Conservation (phyloP, 2,888 invertebrate species). For the Urechis unicinctus region DNA sequence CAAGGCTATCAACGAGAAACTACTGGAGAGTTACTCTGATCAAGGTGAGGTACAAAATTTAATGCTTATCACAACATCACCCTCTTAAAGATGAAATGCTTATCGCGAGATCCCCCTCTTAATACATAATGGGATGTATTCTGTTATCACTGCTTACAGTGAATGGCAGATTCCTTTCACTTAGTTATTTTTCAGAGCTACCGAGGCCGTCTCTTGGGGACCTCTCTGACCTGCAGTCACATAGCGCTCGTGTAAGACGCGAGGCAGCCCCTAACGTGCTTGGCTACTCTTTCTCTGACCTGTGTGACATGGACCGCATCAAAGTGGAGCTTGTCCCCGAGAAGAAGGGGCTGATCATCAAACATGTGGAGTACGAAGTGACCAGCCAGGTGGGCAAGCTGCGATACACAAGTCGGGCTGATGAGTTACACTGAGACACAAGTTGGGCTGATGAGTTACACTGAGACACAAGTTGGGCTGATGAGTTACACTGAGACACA, state of each 20-base stretch:
- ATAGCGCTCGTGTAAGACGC: slow-evolving; percentile 32
- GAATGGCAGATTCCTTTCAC: too few species aligned
- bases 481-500: too few species aligned
- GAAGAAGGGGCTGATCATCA: slow-evolving; percentile 51
- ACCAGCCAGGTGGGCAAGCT: slow-evolving; percentile 43
- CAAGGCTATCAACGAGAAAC: slow-evolving; percentile 46
- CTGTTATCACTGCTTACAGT: too few species aligned
- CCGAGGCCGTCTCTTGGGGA: slow-evolving; percentile 49
- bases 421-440: too few species aligned
- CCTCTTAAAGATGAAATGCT: too few species aligned
- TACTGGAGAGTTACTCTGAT: slow-evolving; percentile 46
- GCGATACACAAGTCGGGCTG: too few species aligned
- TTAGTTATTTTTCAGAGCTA: slow-evolving; percentile 34
- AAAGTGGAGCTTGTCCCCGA: slow-evolving; percentile 50
- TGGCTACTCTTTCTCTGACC: slow-evolving; percentile 42
- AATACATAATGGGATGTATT: too few species aligned
- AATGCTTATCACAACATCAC: too few species aligned
- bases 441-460: too few species aligned
- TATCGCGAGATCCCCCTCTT: too few species aligned
- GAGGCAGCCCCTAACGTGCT: slow-evolving; percentile 44
- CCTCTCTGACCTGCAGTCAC: slow-evolving; percentile 38
- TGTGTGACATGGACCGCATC: slow-evolving; percentile 45
- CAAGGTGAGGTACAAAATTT: slow-evolving; percentile 30
- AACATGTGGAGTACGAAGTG: slow-evolving; percentile 53
- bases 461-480: too few species aligned